Base-by-base conservation (phyloP, 2,888 invertebrate species). In the Athetis lepigone region DNA sequence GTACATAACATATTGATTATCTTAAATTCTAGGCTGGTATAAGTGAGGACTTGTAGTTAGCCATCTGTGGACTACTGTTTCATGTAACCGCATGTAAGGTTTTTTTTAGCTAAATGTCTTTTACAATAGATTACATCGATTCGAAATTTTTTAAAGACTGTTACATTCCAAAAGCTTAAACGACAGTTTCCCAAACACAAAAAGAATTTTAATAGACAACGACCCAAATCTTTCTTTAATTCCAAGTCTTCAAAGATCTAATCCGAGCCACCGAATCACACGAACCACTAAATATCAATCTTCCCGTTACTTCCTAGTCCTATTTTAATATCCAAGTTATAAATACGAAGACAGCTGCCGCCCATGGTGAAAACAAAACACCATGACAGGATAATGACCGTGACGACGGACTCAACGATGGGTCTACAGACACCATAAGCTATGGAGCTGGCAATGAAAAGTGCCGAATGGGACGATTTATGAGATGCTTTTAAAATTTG, bases 261-360 rank as follows among this genome's bases (percentile, higher is more conserved):
- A 21, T 51, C 39, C 21, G 11, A 21, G 27, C 43, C 42, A 52
- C 29, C 33, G 60, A 56, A 59, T 46, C 57, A 51, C 61, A 57
- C 51, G 21, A 64, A 4, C 56, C 52, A 59, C 37, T 61, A 47
- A 47, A 75, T 58, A 75, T 75, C 37, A 65, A 69, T 69, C 58
- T 39, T 37, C 19, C 29, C 54, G 39, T 56, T 57, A 57, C 80
- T 85, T 85, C 85, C 85, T 75, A 51, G 74, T 81, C 58, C 77
- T 81, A 84, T 84, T 83, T 84, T 77, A 70, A 75, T 55, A 66
- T 49, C 1, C 6, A 55, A 36, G 60, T 45, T 75, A 80, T 70
- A 82, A 80, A 81, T 81, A 77, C 72, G 77, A 79, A 70, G 79
- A 80, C 86, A 86, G 84, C 62, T 83, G 82, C 61, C 63, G 52